Evolutionary conservation across 2,888 invertebrate genomes (phyloP).

Genomic region (Synergus japonicus): DNA sequence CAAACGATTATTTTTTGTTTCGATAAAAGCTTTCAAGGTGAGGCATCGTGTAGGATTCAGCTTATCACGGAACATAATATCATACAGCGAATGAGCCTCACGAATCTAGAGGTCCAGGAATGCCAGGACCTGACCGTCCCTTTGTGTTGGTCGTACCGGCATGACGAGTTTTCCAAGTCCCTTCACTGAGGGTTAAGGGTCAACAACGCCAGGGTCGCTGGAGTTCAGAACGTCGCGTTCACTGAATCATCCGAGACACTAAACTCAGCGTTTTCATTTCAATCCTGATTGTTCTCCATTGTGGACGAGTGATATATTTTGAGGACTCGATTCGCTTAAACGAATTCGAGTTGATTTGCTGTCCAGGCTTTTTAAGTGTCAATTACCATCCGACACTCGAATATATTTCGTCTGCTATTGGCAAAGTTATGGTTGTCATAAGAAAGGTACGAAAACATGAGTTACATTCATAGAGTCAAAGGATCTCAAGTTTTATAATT

Average conservation of each 20-base stretch:
- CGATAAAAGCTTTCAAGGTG: neutral
- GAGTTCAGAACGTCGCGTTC: slow-evolving; percentile 17
- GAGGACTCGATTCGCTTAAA: neutral
- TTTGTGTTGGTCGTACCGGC: slow-evolving; percentile 44
- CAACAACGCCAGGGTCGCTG: slow-evolving; percentile 51
- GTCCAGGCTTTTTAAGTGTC: neutral
- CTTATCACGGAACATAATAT: slow-evolving; percentile 3
- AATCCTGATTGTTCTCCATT: slow-evolving; percentile 23
- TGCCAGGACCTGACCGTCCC: slow-evolving; percentile 2
- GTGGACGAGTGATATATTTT: slow-evolving; percentile 25
- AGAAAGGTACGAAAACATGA: neutral
- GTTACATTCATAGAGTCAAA: neutral
- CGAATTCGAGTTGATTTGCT: slow-evolving; percentile 16
- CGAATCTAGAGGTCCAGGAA: neutral
- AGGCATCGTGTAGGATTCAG: neutral
- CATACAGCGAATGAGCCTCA: slow-evolving; percentile 4
- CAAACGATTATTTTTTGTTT: neutral
- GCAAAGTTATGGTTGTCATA: too few relatives aligned
- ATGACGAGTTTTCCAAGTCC: slow-evolving; percentile 46
- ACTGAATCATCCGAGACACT: slow-evolving; percentile 36
- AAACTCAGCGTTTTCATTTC: slow-evolving; percentile 31
- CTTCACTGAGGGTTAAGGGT: slow-evolving; percentile 42
- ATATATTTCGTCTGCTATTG: neutral
- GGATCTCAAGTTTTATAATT: neutral
- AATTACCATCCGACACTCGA: neutral